Base-by-base conservation (phyloP, 1,140 invertebrate species). In the Drosophila chauvacae region DNA sequence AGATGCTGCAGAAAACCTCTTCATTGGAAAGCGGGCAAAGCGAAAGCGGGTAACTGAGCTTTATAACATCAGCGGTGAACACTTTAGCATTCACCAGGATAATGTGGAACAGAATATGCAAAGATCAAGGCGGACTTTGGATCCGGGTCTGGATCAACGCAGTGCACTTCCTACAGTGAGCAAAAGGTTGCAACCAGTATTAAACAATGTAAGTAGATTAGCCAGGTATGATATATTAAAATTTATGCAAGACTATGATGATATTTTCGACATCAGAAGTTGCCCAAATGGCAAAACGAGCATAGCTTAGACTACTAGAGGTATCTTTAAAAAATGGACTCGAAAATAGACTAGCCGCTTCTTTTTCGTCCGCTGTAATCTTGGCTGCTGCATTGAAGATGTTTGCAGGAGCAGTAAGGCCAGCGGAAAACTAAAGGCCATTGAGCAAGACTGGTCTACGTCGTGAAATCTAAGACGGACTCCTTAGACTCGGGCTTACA, bases 91-190 rank as follows among this genome's bases (percentile, higher is more conserved):
- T 26, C 65, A 51, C 7, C 76, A 53, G 47, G 44, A 60, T 73
- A 94, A 96, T 93, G 83, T 95, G 57, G 94, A 94, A 33, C 91
- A 94, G 64, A 84, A 94, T 68, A 93, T 96, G 92, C 90, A 95
- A 71, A 96, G 95, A 61, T 95, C 95, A 37, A 94, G 60, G 33
- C 63, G 95, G 10, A 85, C 96, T 39, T 93, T 66, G 9, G 35
- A 75, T n/a, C 61, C 95, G 10, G 96, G 95, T 28, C 95, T 96
- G 82, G 96, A 97, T 81, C 94, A 95, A 83, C 78, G 95, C 26
- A 93, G 95, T 57, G 79, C 91, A 23, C 90, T 97, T 11, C 95
- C 96, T 10, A 93, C 94, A 74, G 83, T 95, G 4, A 95, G 94
- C 75, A 93, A 95, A 35, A 95, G 93, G 72, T 94, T 93, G 90